A percentile compares a stretch with the other conserved stretches of the same genome.
phyloP scores from a whole-genome alignment of 2,797 vertebrate species.

The Rhabdophis nuchalis region DNA sequence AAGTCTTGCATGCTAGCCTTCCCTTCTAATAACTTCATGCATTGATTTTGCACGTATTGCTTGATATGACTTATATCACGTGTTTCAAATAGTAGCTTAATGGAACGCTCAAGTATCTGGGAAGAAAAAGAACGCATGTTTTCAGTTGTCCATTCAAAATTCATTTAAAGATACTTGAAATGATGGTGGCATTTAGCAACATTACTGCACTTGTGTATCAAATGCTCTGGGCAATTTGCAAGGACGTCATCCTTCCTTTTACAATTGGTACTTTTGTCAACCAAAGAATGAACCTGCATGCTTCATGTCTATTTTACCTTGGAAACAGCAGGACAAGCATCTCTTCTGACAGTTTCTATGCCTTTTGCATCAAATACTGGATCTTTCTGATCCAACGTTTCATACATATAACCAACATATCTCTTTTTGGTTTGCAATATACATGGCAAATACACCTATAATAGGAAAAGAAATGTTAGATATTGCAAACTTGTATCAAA shows the following conservation, averaged over 20 bases:
- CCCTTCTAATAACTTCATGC: slow-evolving; percentile 88
- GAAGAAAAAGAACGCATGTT: slow-evolving; percentile 45
- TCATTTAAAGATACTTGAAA: neutral
- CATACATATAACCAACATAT: slow-evolving; percentile 98
- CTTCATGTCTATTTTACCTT: slow-evolving; percentile 78
- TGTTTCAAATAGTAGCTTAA: slow-evolving; percentile 96
- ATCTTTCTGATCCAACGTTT: slow-evolving; percentile 91
- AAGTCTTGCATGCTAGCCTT: slow-evolving; percentile 94
- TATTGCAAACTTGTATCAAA: neutral
- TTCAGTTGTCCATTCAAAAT: slow-evolving; percentile 1
- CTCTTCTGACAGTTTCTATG: slow-evolving; percentile 94
- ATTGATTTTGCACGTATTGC: slow-evolving; percentile 91
- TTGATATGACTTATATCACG: slow-evolving; percentile 97
- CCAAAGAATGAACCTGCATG: neutral
- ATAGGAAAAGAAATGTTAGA: slow-evolving; percentile 25
- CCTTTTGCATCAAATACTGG: slow-evolving; percentile 96
- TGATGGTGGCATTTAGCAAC: neutral
- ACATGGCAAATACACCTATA: slow-evolving; percentile 93
- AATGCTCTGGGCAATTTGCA: neutral
- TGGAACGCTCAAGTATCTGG: slow-evolving; percentile 93
- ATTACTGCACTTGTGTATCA: neutral
- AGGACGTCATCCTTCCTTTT: neutral
- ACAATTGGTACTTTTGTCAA: neutral
- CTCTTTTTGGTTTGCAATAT: slow-evolving; percentile 97
- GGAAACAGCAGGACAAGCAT: slow-evolving; percentile 94